Evolutionary conservation across 2,113 vertebrate genomes (phyloP), one percentile per base, ranked within the genome.

Genomic region (Chlorodrepanis virens): DNA sequence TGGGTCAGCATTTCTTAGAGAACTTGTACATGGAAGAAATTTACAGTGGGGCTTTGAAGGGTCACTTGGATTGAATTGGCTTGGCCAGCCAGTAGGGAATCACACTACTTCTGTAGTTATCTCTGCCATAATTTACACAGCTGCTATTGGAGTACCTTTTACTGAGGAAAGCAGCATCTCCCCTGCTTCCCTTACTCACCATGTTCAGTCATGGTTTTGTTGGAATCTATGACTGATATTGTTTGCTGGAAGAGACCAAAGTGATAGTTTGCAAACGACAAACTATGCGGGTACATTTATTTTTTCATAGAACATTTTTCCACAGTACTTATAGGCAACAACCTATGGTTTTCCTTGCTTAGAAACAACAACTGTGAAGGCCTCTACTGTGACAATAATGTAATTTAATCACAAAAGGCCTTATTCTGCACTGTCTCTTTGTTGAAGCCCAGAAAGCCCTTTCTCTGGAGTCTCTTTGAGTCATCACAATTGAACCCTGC

Each of bases 171-270:
- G 4, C 10, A 77, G 5, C 17, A 42, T 40, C 29, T 82, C 9
- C 18, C 1, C 23, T 11, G 6, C 17, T 72, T 67, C 9, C 12
- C 13, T 50, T 64, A n/a, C 1, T 1, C 39, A 27, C 14, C 21
- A 4, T 17, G 2, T 23, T 84, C 17, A 24, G 8, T 60, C 5
- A 27, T 27, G 7, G 12, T 6, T 42, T 54, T 24, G 11, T 39
- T 65, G 39, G 42, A 91, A 37, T 57, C 9, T 5, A 27, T 47
- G 22, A 12, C 15, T 35, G 15, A 50, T 39, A 53, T 1, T 22
- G 11, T 86, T 76, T 49, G 23, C 24, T 80, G 27, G 19, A 72
- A 21, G 12, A 64, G 14, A 42, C 8, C 14, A 33, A 33, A 47
- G 16, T n/a, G 35, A 37, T 8, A 68, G 7, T 23, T 23, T 47